A percentile compares a stretch with the other conserved stretches of the same genome.
Evolutionary conservation across 2,888 invertebrate species (phyloP).

Genomic region (Drymonia ruficornis): DNA sequence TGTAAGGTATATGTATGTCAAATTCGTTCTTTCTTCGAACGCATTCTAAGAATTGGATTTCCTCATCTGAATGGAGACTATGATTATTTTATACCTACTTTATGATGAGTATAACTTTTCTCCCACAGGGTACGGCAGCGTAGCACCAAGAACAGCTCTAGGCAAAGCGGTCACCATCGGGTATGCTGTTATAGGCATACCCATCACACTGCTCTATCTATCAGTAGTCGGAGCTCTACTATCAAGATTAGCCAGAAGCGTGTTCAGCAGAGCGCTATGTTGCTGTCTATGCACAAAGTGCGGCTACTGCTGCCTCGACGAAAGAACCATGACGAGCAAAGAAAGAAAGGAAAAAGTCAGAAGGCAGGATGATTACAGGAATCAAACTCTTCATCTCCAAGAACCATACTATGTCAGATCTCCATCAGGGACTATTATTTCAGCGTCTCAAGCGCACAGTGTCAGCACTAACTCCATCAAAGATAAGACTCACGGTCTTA

Average conservation of each 20-base stretch:
- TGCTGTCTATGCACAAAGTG: constrained; percentile 95
- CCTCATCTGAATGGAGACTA: too few species aligned
- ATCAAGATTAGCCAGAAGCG: constrained; percentile 92
- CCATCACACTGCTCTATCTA: constrained; percentile 93
- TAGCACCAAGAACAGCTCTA: constrained; percentile 94
- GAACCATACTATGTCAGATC: constrained; percentile 89
- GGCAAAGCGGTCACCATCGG: constrained; percentile 96
- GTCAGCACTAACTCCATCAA: constrained; percentile 72
- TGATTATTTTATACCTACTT: too few species aligned
- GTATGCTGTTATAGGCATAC: constrained; percentile 94
- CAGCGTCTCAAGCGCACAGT: constrained; percentile 80
- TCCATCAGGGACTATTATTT: constrained; percentile 81
- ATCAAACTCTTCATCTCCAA: constrained; percentile 86
- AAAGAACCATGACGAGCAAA: constrained; percentile 92
- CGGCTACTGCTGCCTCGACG: constrained; percentile 94
- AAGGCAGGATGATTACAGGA: constrained; percentile 87
- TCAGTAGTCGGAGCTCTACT: constrained; percentile 94
- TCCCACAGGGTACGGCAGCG: constrained; percentile 95
- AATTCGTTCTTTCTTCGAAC: too few species aligned
- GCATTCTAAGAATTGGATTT: too few species aligned
- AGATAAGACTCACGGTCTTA: constrained; percentile 72
- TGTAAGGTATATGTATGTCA: too few species aligned
- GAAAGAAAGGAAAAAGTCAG: constrained; percentile 91
- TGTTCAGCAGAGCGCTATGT: constrained; percentile 92
- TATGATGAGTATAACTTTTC: constrained; percentile 5